phyloP scores from a whole-genome alignment of 2,113 vertebrate genomes.

The Dromaius novaehollandiae region DNA sequence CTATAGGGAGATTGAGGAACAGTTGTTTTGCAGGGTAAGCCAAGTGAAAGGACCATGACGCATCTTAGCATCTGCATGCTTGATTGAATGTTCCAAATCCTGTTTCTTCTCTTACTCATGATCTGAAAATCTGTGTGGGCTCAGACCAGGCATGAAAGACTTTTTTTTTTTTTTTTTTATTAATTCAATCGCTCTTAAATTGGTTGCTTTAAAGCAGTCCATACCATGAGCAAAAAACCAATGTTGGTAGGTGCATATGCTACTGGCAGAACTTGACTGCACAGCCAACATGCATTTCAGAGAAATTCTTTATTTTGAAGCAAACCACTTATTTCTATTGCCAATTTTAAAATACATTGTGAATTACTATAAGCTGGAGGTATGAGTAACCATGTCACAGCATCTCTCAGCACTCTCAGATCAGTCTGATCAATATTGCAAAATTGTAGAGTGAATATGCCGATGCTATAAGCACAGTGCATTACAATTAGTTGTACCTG shows the following conservation, averaged over 20 bases:
- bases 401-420: neutral
- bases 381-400: neutral
- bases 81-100: neutral
- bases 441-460: neutral
- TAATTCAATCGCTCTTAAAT: neutral
- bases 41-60: neutral
- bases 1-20: neutral
- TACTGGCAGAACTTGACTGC: neutral
- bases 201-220: neutral
- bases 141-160: neutral
- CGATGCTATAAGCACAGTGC: neutral
- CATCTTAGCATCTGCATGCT: neutral
- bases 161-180: neutral
- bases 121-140: neutral
- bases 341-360: neutral
- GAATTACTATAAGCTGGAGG: neutral
- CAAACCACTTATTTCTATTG: neutral
- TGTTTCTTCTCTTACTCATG: neutral
- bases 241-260: neutral
- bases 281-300: neutral
- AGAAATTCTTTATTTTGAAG: neutral
- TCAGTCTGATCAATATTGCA: neutral
- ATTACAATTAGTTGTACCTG: neutral
- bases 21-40: neutral
- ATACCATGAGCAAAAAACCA: fast-evolving